phyloP scores from a whole-genome alignment of 92 coral and sea anemone species.

The Epizoanthus stellaris region DNA sequence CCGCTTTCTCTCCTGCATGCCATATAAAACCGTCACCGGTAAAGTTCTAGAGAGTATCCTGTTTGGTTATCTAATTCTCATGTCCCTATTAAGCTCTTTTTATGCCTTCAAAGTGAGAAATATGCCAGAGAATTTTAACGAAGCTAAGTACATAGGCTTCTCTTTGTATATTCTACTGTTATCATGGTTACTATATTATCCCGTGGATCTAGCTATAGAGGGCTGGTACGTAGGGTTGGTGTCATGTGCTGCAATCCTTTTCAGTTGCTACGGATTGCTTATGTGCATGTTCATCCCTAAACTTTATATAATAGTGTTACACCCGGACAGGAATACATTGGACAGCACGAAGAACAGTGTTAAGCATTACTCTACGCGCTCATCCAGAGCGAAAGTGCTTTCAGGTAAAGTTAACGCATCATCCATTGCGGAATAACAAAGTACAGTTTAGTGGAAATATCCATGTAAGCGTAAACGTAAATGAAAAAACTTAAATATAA shows the following conservation, averaged over 20 bases:
- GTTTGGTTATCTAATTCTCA: constrained; percentile 46
- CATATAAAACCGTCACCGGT: constrained; percentile 47
- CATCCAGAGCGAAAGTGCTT: too few relatives aligned
- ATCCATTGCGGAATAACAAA: too few relatives aligned
- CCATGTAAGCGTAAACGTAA: too few relatives aligned
- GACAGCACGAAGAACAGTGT: not conserved
- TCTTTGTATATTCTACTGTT: constrained; percentile 73
- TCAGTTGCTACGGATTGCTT: constrained; percentile 70
- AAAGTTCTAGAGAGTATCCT: constrained; percentile 51
- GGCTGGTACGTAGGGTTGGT: constrained; percentile 77
- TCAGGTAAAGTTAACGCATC: too few relatives aligned
- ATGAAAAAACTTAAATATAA: too few relatives aligned
- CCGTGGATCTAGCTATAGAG: constrained; percentile 64
- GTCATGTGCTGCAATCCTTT: constrained; percentile 66
- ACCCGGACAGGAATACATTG: constrained; percentile 67
- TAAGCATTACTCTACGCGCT: too few relatives aligned
- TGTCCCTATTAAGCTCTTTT: constrained; percentile 69
- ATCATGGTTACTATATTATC: constrained; percentile 71
- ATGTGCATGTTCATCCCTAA: constrained; percentile 72
- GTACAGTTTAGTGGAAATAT: too few relatives aligned
- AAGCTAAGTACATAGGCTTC: constrained; percentile 73
- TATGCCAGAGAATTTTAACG: constrained; percentile 81
- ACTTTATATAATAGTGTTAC: constrained; percentile 61
- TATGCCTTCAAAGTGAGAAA: constrained; percentile 71
- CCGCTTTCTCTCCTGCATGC: constrained; percentile 65